Evolutionary conservation across 1,140 invertebrate genomes (phyloP), one percentile per base, ranked within the genome.

Genomic region (Eciton burchellii): DNA sequence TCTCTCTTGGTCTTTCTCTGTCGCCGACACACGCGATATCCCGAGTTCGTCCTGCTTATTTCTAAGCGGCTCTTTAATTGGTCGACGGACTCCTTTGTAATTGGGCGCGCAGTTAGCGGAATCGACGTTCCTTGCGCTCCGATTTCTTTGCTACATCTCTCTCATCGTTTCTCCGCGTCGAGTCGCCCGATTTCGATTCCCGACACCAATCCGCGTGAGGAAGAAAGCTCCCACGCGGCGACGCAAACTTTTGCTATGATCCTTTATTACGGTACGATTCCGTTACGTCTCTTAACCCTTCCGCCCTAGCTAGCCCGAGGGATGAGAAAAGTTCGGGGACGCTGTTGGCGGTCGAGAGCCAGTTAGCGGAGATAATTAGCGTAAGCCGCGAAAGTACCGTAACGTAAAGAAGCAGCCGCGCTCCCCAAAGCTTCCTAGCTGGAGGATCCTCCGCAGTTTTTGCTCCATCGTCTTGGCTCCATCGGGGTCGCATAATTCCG

Each of bases 21-120:
- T 35, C 35, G 35, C n/a, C n/a, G n/a, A n/a, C n/a, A n/a, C n/a
- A n/a, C n/a, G n/a, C n/a, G n/a, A n/a, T n/a, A n/a, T n/a, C 26
- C 45, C 70, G 71, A 49, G 54, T 43, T 47, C 56, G 45, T 12
- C 29, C 8, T 43, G 76, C 43, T 81, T 84, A 85, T 70, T 70
- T 76, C 83, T 65, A 84, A 84, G 68, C 70, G 76, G 65, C 66
- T 70, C 74, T 72, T 87, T 87, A 88, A 88, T 88, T 82, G 85
- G 76, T 68, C 62, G 24, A 57, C 66, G 3, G 57, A 52, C 62
- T 66, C 83, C 65, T 74, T 77, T 84, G 65, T 71, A 70, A 54
- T 60, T 56, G 41, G 74, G 68, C 76, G 83, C 84, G 68, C 16
- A 52, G 41, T 81, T 81, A 47, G 47, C 63, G 52, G 54, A 84